A percentile compares a stretch with the other conserved stretches of the same genome.
phyloP scores from a whole-genome alignment of 2,888 invertebrate genomes.

The Cosmorhoe ocellata region DNA sequence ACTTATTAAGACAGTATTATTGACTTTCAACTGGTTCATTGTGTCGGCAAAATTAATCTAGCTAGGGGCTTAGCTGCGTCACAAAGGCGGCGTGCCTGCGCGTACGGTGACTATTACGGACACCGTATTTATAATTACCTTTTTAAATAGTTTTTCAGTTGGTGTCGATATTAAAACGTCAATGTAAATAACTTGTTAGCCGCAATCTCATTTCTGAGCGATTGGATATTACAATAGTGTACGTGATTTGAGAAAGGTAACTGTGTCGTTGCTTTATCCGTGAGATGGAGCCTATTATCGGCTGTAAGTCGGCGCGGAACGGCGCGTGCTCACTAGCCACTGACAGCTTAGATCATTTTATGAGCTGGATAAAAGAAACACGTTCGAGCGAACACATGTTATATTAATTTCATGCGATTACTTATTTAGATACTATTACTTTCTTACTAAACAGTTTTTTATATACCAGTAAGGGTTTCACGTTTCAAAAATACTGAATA shows the following conservation, averaged over 20 bases:
- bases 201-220: conserved; percentile 82
- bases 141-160: conserved; percentile 79
- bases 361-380: conserved; percentile 50
- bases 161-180: conserved; percentile 81
- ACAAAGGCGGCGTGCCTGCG: conserved; percentile 73
- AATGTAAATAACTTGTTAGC: conserved; percentile 83
- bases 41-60: conserved; percentile 79
- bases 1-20: conserved; percentile 73
- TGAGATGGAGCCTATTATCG: conserved; percentile 72
- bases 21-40: conserved; percentile 75
- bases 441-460: too few relatives aligned
- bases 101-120: conserved; percentile 76
- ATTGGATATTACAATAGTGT: conserved; percentile 83
- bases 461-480: conserved; percentile 8
- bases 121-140: conserved; percentile 79
- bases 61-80: conserved; percentile 76
- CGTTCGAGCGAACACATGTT: conserved; percentile 20
- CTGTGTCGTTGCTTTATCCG: conserved; percentile 80
- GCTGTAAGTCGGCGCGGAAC: conserved; percentile 46
- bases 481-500: conserved; percentile 33
- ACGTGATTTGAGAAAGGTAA: conserved; percentile 83
- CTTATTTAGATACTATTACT: too few relatives aligned
- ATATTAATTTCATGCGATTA: conserved; percentile 31
- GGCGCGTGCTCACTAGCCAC: conserved; percentile 53
- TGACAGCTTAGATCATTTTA: conserved; percentile 52